Conservation (phyloP, 2,888 invertebrate genomes). For the Resseliella maxima region DNA sequence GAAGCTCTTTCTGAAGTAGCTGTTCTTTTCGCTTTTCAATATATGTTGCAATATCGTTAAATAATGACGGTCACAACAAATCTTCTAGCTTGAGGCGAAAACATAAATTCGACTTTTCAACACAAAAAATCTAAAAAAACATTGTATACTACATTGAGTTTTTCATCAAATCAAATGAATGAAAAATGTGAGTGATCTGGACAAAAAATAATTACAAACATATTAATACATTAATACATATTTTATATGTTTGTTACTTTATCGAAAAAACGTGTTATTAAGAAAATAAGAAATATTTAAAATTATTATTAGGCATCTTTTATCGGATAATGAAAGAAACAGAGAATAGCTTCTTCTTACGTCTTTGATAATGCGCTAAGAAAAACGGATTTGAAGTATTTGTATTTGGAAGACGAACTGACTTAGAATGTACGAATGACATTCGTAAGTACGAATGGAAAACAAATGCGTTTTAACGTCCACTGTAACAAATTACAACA, state of each 20-base stretch:
- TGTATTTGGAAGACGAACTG: no score
- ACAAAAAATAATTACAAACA: neutral
- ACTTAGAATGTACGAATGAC: no score
- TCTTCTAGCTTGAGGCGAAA: neutral
- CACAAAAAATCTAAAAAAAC: neutral
- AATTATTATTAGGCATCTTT: no score
- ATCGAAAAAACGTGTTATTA: no score
- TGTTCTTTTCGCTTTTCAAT: neutral
- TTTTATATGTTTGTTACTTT: neutral
- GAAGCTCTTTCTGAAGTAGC: neutral
- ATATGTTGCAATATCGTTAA: neutral
- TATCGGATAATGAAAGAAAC: no score
- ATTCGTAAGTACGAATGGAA: no score
- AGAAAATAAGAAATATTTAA: no score
- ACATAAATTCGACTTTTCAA: conserved; percentile 9
- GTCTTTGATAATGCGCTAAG: no score
- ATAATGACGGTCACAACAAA: neutral
- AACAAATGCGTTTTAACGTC: no score
- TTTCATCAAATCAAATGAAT: conserved; percentile 3
- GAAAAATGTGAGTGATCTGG: neutral
- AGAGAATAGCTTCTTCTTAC: no score
- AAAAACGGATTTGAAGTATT: no score
- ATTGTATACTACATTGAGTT: neutral
- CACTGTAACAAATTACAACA: no score
- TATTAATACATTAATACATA: neutral